Evolutionary conservation across 2,888 invertebrate genomes (phyloP), one percentile per base, ranked within the genome.

Genomic region (Biston stratarius): DNA sequence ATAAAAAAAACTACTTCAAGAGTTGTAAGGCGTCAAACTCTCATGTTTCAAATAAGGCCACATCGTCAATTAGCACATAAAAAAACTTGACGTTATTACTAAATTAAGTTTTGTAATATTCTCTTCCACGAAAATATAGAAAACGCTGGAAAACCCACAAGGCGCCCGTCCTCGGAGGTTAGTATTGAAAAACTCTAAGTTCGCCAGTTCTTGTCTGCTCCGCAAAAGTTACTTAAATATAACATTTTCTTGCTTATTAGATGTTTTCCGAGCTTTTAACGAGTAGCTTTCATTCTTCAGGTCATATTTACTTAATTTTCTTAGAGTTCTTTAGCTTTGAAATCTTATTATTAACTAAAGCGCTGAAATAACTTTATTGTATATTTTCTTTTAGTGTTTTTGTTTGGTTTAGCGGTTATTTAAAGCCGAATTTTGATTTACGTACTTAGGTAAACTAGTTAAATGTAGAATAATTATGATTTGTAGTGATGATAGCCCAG

Each of bases 201-300:
- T 33, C 24, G 6, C 14, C 45, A 1, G 48, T 48, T n/a, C 12
- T 49, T 33, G 34, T 12, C 33, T 34, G 7, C n/a, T 34, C 12
- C 34, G 7, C 6, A 51, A 51, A 36, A 14, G 51, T 51, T 51
- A n/a, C 51, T 34, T n/a, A 34, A 34, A 48, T 5, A 36, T 33
- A 51, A 51, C n/a, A 51, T 24, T 51, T 34, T n/a, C 33, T 8
- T 51, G n/a, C 33, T 48, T 48, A 24, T 51, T n/a, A 51, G 36
- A 51, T n/a, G n/a, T 48, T 51, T 51, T 7, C 36, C 36, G 52
- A 38, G 15, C 10, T 53, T 53, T 38, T 36, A 51, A 51, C 49
- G 49, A 51, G 36, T 9, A 36, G 5, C 52, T 52, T 49, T 36
- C 14, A 51, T 51, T 51, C 33, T 52, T 5, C 8, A 24, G 36